These are phyloP conservation scores for Aulostomus chinensis DNA, from an alignment of 2,797 vertebrate species.

Conservation along the genomic window DNA sequence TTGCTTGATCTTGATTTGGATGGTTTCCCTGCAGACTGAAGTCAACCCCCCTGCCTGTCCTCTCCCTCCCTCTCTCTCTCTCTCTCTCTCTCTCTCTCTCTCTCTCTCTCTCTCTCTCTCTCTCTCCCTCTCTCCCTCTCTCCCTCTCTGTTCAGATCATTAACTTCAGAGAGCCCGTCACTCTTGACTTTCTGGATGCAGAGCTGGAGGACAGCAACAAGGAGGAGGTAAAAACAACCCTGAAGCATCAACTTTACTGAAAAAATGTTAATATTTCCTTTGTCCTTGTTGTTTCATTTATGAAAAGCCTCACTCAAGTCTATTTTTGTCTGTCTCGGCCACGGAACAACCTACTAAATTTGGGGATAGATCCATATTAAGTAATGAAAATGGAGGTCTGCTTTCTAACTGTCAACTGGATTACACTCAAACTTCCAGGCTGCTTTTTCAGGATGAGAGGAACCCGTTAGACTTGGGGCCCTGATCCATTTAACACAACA, in stretches of 20 bases:
- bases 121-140: slow-evolving; percentile 9
- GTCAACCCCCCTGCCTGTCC: neutral
- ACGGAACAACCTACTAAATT: too few relatives aligned
- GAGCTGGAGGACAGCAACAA: slow-evolving; percentile 95
- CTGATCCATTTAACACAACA: too few relatives aligned
- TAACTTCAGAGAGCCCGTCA: slow-evolving; percentile 94
- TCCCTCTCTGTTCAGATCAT: slow-evolving; percentile 81
- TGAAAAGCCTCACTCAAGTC: too few relatives aligned
- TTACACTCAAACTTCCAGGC: too few relatives aligned
- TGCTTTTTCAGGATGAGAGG: too few relatives aligned
- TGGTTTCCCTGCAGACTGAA: slow-evolving; percentile 10
- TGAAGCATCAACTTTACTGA: neutral
- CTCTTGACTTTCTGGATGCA: slow-evolving; percentile 94
- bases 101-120: slow-evolving; percentile 13
- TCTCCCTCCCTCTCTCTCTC: slow-evolving; percentile 9
- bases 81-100: slow-evolving; percentile 17
- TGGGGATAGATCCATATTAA: too few relatives aligned
- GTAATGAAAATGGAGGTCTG: too few relatives aligned
- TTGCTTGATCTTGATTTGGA: slow-evolving; percentile 4
- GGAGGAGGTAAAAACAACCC: slow-evolving; percentile 84
- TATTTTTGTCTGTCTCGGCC: too few relatives aligned
- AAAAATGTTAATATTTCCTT: too few relatives aligned
- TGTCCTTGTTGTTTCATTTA: too few relatives aligned
- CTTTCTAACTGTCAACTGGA: too few relatives aligned
- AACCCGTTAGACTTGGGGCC: too few relatives aligned